Evolutionary conservation across 2,797 vertebrate species (phyloP).

Genomic region (Rhynchotus rufescens): DNA sequence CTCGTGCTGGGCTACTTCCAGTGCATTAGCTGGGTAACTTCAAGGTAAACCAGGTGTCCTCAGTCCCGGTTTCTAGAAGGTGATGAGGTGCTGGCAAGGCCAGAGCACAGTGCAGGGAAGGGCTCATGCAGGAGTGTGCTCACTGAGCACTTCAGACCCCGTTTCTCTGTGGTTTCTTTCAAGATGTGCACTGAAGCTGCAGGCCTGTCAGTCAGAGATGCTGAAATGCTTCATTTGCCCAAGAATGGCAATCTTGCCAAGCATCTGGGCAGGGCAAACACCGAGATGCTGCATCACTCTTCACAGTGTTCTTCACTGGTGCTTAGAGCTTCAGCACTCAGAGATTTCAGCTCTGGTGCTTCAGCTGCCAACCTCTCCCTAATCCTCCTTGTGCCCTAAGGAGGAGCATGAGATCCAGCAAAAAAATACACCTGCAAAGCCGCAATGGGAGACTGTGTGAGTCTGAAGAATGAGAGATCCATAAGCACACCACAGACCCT

Average conservation of each 20-base stretch:
- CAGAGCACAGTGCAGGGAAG: constrained; percentile 2
- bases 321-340: not conserved
- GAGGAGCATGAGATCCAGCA: not conserved
- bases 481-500: not conserved
- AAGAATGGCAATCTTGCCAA: not conserved
- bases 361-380: not conserved
- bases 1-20: not conserved
- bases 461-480: accelerated
- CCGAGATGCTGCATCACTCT: accelerated
- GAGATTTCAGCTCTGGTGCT: not conserved
- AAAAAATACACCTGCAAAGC: not conserved
- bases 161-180: not conserved
- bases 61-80: not conserved
- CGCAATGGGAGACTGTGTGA: not conserved
- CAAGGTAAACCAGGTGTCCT: not conserved
- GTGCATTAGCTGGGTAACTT: not conserved
- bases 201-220: constrained; percentile 21
- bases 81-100: constrained; percentile 26
- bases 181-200: not conserved
- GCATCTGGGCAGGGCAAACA: not conserved
- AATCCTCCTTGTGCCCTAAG: not conserved
- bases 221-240: constrained; percentile 2
- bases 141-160: constrained; percentile 18
- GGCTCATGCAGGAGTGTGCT: not conserved
- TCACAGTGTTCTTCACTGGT: not conserved